phyloP scores from a whole-genome alignment of 2,888 invertebrate genomes.

The Ctena decussata region DNA sequence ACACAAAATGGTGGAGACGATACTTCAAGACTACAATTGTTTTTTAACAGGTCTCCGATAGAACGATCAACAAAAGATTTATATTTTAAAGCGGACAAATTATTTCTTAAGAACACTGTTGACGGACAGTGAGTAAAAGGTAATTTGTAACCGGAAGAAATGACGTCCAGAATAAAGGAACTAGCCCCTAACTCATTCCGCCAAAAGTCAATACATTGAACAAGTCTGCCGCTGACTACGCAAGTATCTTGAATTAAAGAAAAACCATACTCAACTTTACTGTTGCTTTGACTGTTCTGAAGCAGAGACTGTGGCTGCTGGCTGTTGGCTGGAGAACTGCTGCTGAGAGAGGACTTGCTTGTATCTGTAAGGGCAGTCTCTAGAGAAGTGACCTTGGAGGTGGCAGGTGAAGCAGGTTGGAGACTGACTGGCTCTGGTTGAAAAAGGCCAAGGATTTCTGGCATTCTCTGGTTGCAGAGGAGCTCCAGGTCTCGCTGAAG shows the following conservation, averaged over 20 bases:
- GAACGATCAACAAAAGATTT: background rate
- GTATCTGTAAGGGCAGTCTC: background rate
- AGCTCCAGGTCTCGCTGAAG: background rate
- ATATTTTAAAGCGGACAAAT: background rate
- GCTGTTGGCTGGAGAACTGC: background rate
- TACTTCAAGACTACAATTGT: background rate
- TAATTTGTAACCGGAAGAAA: background rate
- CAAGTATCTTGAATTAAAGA: background rate
- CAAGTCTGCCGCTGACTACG: background rate
- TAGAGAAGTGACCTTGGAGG: slow-evolving; percentile 3
- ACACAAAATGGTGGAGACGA: background rate
- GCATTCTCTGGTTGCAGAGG: background rate
- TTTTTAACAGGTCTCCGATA: background rate
- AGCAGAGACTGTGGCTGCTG: background rate
- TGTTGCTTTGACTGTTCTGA: background rate
- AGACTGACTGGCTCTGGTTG: too few relatives aligned
- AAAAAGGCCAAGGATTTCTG: background rate
- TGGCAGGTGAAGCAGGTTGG: slow-evolving; percentile 18
- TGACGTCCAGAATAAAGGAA: background rate
- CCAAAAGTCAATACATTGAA: background rate
- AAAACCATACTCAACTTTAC: background rate
- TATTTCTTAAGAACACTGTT: background rate
- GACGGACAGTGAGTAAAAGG: background rate
- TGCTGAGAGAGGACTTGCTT: background rate
- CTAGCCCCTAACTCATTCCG: background rate